Evolutionary conservation across 1,140 invertebrate species (phyloP).

Genomic region (Philaenus spumarius): DNA sequence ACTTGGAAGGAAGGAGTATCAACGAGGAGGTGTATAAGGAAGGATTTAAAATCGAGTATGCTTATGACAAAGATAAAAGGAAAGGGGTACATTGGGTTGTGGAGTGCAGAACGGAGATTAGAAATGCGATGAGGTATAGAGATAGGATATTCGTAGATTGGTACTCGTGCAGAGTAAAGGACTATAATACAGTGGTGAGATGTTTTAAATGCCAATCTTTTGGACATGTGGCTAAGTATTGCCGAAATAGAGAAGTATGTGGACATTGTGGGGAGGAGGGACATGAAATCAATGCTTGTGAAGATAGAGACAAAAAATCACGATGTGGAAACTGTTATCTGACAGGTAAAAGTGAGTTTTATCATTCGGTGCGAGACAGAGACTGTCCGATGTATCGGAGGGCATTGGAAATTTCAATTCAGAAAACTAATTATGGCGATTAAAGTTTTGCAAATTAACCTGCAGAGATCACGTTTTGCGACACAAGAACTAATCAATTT

Average conservation of each 20-base stretch:
- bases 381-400: too few species aligned
- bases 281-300: neutral
- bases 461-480: too few species aligned
- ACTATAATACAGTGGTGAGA: conserved; percentile 8
- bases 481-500: too few species aligned
- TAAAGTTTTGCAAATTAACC: too few species aligned
- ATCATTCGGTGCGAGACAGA: too few species aligned
- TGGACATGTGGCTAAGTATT: conserved; percentile 17
- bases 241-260: neutral
- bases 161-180: conserved; percentile 2
- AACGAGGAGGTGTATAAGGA: neutral
- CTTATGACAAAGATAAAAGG: neutral
- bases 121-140: neutral
- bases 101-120: neutral
- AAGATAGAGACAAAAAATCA: neutral
- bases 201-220: conserved; percentile 22
- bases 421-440: too few species aligned
- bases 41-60: neutral
- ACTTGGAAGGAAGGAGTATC: too few species aligned
- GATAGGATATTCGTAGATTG: conserved; percentile 7
- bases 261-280: neutral
- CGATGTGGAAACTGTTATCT: conserved; percentile 1
- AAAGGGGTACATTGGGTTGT: neutral
- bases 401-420: too few species aligned
- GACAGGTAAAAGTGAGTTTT: too few species aligned